Evolutionary conservation across 35 echinoderm and acorn worm species (phyloP), one percentile per base, ranked within the genome.

Genomic region (Heliocidaris erythrogramma): DNA sequence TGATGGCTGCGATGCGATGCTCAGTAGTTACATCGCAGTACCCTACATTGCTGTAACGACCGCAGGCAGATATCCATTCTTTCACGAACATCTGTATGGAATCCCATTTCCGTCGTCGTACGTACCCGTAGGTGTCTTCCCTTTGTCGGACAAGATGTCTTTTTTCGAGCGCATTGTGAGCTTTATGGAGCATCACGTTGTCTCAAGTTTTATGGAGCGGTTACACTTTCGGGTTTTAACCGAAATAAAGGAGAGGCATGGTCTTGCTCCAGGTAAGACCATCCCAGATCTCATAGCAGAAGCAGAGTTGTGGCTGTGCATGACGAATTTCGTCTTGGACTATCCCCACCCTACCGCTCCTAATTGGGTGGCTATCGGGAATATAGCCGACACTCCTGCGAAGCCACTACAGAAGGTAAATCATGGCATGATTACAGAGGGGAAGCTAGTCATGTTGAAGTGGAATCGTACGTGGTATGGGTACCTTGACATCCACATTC

Each of bases 81-180:
- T 91, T 17, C 89, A 91, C 89, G 89, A 91, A 24, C 9, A 2
- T 21, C 12, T 91, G 48, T 91, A 30, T 91, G 89, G 89, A 24
- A 91, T 91, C 27, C 89, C 89, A 12, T 32, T 21, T 7, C 89
- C 89, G 89, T 91, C 89, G 21, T 32, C 89, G 9, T 91, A 91
- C 89, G 48, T 91, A 10, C 48, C 89, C 27, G 7, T 91, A 10
- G 89, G 21, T 49, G 12, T 91, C 2, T 42, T 91, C 35, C 5
- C 89, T 0, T 24, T 91, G 21, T 47, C 89, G 6, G 89, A 91
- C 89, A 24, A 17, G 21, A 91, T 91, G 89, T 6, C 89, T 21
- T 91, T 91, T 21, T 42, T 91, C 6, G 31, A 48, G 89, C 31
- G 89, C 21, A 24, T 91, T 30, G 3, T 12, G 13, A 47, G 31